phyloP scores from a whole-genome alignment of 2,888 invertebrate genomes.

The Enoplolaimus lenunculus region DNA sequence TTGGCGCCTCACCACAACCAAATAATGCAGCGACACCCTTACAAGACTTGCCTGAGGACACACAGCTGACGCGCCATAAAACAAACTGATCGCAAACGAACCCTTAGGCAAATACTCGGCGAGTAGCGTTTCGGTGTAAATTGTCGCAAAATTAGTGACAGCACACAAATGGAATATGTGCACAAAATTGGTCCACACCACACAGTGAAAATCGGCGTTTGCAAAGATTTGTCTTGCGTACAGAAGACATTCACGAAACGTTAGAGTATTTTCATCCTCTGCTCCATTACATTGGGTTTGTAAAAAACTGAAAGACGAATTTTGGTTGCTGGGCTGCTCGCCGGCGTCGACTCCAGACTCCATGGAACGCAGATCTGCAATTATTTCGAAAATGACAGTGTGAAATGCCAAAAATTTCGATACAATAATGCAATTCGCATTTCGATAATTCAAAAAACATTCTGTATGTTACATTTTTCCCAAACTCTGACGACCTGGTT shows the following conservation, averaged over 20 bases:
- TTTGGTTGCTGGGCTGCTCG: too few species aligned
- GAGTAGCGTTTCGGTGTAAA: conserved; percentile 35
- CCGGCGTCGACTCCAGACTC: too few species aligned
- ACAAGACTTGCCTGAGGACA: conserved; percentile 15
- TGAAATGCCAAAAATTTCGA: too few species aligned
- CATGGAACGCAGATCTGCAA: too few species aligned
- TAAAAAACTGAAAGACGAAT: too few species aligned
- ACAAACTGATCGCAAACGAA: conserved; percentile 29
- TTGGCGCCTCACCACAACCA: background rate
- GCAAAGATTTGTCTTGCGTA: background rate
- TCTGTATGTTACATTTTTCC: too few species aligned
- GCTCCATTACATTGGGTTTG: too few species aligned
- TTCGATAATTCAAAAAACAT: too few species aligned
- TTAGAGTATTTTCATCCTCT: background rate
- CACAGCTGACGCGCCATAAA: conserved; percentile 27
- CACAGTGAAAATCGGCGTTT: conserved; percentile 29
- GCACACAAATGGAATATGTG: conserved; percentile 31
- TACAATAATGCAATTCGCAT: too few species aligned
- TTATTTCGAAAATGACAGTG: too few species aligned
- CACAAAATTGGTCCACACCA: conserved; percentile 33
- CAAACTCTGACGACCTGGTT: too few species aligned
- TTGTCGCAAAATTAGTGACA: conserved; percentile 39
- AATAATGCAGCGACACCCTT: background rate
- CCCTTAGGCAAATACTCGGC: conserved; percentile 34
- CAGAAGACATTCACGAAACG: background rate